These are phyloP conservation scores for Drosophila imparisetae DNA, from an alignment of 2,888 invertebrate species.

Conservation along the genomic window DNA sequence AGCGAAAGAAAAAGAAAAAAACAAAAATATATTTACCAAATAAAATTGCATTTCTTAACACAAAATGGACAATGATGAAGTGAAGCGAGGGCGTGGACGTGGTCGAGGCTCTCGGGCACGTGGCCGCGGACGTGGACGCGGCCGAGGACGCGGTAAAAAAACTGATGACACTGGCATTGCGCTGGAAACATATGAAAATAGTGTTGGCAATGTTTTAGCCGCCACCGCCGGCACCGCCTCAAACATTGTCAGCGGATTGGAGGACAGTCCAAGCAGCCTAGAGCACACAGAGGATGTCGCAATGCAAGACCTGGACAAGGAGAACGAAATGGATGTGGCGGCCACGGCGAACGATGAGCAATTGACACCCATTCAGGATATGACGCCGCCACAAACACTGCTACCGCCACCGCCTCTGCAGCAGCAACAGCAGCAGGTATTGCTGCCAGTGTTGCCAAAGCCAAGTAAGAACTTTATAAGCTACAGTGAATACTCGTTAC, in stretches of 20 bases:
- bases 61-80: conserved; percentile 75
- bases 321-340: conserved; percentile 65
- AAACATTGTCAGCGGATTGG: conserved; percentile 33
- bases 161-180: conserved; percentile 85
- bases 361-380: conserved; percentile 44
- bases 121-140: conserved; percentile 91
- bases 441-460: conserved; percentile 67
- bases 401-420: conserved; percentile 29
- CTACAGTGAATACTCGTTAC: background rate
- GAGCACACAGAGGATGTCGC: conserved; percentile 67
- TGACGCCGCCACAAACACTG: conserved; percentile 48
- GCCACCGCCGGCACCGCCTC: conserved; percentile 5
- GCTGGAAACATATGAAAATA: conserved; percentile 48
- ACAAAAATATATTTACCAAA: conserved; percentile 18
- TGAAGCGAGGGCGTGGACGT: conserved; percentile 82
- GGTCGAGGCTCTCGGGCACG: conserved; percentile 87
- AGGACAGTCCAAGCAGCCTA: conserved; percentile 81
- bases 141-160: conserved; percentile 91
- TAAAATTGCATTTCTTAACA: conserved; percentile 8
- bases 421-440: conserved; percentile 49
- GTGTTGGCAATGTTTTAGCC: conserved; percentile 13
- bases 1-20: conserved; percentile 4
- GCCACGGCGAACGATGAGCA: conserved; percentile 34
- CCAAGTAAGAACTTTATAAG: conserved; percentile 71
- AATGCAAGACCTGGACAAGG: conserved; percentile 76